These are phyloP conservation scores for Lota lota DNA, from an alignment of 2,113 vertebrate species.

Conservation along the genomic window DNA sequence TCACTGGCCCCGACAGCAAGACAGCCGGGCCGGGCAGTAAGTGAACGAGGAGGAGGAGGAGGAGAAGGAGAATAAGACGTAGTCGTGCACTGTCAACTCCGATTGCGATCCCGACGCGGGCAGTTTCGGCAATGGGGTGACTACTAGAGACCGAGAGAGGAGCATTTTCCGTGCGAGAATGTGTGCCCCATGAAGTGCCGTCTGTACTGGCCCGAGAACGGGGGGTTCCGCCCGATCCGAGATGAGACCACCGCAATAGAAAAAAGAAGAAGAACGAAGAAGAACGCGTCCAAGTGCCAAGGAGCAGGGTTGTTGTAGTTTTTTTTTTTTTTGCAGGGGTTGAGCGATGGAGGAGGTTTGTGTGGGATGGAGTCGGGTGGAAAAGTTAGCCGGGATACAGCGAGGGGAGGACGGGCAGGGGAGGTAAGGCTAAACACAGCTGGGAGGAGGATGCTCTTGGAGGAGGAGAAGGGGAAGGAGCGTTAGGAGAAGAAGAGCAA, in stretches of 20 bases:
- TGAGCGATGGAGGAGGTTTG: background rate
- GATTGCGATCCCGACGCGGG: constrained; percentile 50
- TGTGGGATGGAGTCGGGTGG: constrained; percentile 46
- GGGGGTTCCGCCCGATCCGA: constrained; percentile 62
- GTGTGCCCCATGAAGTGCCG: constrained; percentile 73
- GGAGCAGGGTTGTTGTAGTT: constrained; percentile 23
- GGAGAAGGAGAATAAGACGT: constrained; percentile 6
- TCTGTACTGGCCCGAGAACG: constrained; percentile 23
- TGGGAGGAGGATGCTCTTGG: too few species aligned
- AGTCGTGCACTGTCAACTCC: constrained; percentile 62
- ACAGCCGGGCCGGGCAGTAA: constrained; percentile 12
- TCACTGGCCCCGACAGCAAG: constrained; percentile 65
- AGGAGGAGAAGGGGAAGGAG: too few species aligned
- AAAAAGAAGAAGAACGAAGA: constrained; percentile 12
- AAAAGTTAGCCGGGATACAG: constrained; percentile 24
- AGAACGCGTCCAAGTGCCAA: constrained; percentile 32
- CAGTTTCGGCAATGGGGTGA: constrained; percentile 51
- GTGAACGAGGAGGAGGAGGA: too few species aligned
- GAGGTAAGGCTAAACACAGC: too few species aligned
- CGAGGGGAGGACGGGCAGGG: constrained; percentile 9
- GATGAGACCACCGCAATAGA: background rate
- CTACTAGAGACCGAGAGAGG: constrained; percentile 57
- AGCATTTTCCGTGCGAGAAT: constrained; percentile 73
- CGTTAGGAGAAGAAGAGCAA: constrained; percentile 1
- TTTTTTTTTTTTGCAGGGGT: too few species aligned